Percentiles rank a stretch among this genome's conserved stretches.
Conservation (phyloP, 2,797 vertebrate species). For the Siniperca obscura region DNA sequence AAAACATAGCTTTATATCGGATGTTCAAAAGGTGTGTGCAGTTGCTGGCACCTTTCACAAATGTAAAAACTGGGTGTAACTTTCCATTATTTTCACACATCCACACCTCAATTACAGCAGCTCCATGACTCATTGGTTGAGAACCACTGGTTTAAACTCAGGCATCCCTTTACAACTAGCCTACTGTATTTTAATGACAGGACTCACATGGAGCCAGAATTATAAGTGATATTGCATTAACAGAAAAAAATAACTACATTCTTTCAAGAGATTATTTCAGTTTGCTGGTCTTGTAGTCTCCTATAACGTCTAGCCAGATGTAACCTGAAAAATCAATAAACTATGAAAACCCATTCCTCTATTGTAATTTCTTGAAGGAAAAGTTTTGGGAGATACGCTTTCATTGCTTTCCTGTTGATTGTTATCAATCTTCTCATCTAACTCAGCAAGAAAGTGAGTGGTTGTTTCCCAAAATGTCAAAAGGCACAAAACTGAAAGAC, state of each 20-base stretch:
- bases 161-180: neutral
- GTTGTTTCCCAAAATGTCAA: neutral
- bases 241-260: neutral
- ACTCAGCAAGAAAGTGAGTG: neutral
- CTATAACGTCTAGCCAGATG: conserved; percentile 53
- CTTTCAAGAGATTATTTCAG: conserved; percentile 38
- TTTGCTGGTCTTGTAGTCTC: conserved; percentile 50
- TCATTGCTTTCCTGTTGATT: too few relatives aligned
- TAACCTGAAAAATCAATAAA: conserved; percentile 70
- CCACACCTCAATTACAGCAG: neutral
- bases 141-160: conserved; percentile 59
- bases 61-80: conserved; percentile 3
- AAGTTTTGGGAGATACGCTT: neutral
- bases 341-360: conserved; percentile 7
- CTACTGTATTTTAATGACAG: conserved; percentile 33
- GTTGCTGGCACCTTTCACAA: conserved; percentile 61
- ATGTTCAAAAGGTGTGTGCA: neutral
- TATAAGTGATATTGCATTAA: conserved; percentile 15
- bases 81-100: conserved; percentile 3
- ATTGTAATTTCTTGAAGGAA: neutral
- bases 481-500: neutral
- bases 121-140: conserved; percentile 32
- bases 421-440: too few relatives aligned
- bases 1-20: neutral
- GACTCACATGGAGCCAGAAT: conserved; percentile 15